Evolutionary conservation across 2,888 invertebrate species (phyloP).

Genomic region (Brachypalpus laphriformis): DNA sequence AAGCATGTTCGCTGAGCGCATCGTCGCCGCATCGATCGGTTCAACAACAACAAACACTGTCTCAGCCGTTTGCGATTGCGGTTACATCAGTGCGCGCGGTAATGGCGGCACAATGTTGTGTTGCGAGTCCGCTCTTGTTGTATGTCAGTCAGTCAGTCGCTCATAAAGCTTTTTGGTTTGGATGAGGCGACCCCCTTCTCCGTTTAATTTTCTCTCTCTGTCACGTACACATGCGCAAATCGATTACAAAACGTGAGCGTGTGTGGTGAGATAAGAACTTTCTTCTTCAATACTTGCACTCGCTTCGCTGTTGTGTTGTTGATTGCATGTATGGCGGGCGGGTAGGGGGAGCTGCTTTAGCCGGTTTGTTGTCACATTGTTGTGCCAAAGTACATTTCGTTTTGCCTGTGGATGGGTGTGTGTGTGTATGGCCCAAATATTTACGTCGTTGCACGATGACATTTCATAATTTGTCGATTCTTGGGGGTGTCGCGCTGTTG

Average conservation of each 20-base stretch:
- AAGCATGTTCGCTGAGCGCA: neutral
- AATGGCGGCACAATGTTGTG: neutral
- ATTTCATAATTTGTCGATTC: slow-evolving; percentile 29
- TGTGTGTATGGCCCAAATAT: slow-evolving; percentile 22
- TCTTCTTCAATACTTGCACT: slow-evolving; percentile 25
- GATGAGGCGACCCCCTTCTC: neutral
- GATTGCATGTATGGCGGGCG: neutral
- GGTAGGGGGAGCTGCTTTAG: neutral
- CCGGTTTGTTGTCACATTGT: neutral
- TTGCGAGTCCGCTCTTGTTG: slow-evolving; percentile 1
- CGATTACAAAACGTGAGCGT: slow-evolving; percentile 42
- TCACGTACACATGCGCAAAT: slow-evolving; percentile 28
- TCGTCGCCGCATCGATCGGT: neutral
- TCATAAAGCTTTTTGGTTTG: neutral
- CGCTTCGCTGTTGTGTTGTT: slow-evolving; percentile 3
- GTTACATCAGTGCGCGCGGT: slow-evolving; percentile 17
- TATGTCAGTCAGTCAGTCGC: slow-evolving; percentile 2
- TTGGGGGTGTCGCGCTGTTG: neutral
- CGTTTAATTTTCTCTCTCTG: neutral
- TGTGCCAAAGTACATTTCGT: neutral
- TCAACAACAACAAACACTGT: neutral
- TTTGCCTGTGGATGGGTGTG: neutral
- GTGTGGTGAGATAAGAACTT: slow-evolving; percentile 51
- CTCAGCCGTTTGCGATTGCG: neutral
- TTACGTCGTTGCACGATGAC: slow-evolving; percentile 17